These are phyloP conservation scores for Hypomesus transpacificus DNA, from an alignment of 2,113 vertebrate species.

Conservation along the genomic window DNA sequence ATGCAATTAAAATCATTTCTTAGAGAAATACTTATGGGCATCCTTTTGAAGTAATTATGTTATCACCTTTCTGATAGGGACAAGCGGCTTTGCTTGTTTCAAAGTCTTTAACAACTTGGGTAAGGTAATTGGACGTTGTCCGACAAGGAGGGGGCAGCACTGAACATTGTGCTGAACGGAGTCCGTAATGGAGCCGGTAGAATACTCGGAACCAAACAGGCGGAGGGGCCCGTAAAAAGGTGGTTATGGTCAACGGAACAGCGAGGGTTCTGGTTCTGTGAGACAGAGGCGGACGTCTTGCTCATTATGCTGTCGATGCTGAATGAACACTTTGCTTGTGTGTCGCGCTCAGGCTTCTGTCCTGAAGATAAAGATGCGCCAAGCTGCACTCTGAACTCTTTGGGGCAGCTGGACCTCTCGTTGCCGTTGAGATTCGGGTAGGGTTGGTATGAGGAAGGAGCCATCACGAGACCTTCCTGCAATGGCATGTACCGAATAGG, in stretches of 20 bases:
- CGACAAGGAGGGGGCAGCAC: slow-evolving; percentile 38
- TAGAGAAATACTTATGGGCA: slow-evolving; percentile 49
- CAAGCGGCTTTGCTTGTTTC: neutral
- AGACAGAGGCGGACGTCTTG: slow-evolving; percentile 41
- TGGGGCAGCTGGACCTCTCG: slow-evolving; percentile 39
- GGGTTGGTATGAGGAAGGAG: slow-evolving; percentile 52
- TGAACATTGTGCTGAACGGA: slow-evolving; percentile 47
- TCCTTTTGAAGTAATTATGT: too few relatives aligned
- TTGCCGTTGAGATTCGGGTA: slow-evolving; percentile 33
- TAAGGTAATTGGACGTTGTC: slow-evolving; percentile 53
- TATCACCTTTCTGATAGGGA: too few relatives aligned
- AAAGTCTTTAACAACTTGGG: slow-evolving; percentile 55
- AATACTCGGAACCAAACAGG: slow-evolving; percentile 60
- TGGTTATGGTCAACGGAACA: slow-evolving; percentile 41
- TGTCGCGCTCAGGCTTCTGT: slow-evolving; percentile 25
- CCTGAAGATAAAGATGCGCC: slow-evolving; percentile 19
- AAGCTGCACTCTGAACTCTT: slow-evolving; percentile 45
- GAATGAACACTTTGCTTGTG: slow-evolving; percentile 70
- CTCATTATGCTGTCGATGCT: slow-evolving; percentile 81
- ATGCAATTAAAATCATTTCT: slow-evolving; percentile 59
- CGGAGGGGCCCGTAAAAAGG: slow-evolving; percentile 45
- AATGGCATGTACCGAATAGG: slow-evolving; percentile 59
- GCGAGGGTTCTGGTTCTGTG: slow-evolving; percentile 24
- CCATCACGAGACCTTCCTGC: slow-evolving; percentile 54
- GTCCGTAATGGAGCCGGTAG: slow-evolving; percentile 54